Percentiles rank a stretch among this genome's conserved stretches.
Conservation (phyloP, 2,888 invertebrate species). For the Hetaerina titia region DNA sequence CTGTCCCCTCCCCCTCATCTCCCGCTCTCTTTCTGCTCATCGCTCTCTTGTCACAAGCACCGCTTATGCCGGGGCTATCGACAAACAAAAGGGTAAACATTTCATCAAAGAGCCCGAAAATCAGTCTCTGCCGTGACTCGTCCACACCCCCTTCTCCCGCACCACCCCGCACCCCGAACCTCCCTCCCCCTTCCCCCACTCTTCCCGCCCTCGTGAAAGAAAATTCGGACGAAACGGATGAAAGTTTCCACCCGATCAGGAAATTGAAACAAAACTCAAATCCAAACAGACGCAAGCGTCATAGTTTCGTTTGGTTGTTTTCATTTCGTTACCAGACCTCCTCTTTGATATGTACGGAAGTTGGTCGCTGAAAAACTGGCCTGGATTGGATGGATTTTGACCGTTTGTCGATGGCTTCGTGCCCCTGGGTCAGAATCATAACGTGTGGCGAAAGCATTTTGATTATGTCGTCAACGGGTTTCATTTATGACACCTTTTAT, state of each 20-base stretch:
- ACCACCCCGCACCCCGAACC: not conserved
- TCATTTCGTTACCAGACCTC: constrained; percentile 19
- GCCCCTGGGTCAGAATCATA: not conserved
- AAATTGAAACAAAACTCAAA: constrained; percentile 19
- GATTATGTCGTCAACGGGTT: not conserved
- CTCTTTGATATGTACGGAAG: not conserved
- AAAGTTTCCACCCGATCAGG: constrained; percentile 41
- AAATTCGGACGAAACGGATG: constrained; percentile 46
- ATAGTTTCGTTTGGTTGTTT: constrained; percentile 21
- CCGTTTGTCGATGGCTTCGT: not conserved
- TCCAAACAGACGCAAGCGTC: constrained; percentile 26
- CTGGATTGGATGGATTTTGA: not conserved
- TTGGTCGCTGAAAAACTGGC: not conserved
- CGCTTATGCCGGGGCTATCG: constrained; percentile 56
- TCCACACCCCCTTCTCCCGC: not conserved
- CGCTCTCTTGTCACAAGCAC: constrained; percentile 46
- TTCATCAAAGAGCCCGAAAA: constrained; percentile 56
- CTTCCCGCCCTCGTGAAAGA: not conserved
- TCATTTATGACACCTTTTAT: not conserved
- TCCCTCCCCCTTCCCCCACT: not conserved
- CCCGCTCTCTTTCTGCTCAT: not conserved
- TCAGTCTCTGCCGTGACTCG: constrained; percentile 34
- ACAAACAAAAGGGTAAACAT: constrained; percentile 57
- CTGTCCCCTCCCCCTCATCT: not conserved
- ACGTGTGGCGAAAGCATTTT: not conserved